Percentiles rank a stretch among this genome's conserved stretches.
phyloP scores from a whole-genome alignment of 2,888 invertebrate species.

The Temnothorax unifasciatus region DNA sequence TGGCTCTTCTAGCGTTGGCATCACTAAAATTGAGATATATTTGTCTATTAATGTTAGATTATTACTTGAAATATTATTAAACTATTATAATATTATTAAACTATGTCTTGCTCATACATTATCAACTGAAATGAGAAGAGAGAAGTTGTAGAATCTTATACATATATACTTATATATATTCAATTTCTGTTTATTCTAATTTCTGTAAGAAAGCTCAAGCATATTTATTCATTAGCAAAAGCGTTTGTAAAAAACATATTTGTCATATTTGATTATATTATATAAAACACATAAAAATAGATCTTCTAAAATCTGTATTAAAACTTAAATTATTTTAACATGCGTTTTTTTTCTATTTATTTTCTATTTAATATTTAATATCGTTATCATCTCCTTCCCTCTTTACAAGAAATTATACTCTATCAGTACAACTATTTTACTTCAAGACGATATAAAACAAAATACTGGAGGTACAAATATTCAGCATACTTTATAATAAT shows the following conservation, averaged over 20 bases:
- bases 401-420: neutral
- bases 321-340: neutral
- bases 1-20: constrained; percentile 89
- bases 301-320: too few relatives aligned
- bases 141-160: too few relatives aligned
- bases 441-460: neutral
- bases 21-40: constrained; percentile 86
- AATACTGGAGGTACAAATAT: neutral
- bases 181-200: too few relatives aligned
- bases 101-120: too few relatives aligned
- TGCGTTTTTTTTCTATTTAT: neutral
- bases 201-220: too few relatives aligned
- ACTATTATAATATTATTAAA: too few relatives aligned
- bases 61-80: neutral
- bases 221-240: too few relatives aligned
- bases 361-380: neutral
- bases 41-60: neutral
- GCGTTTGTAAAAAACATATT: too few relatives aligned
- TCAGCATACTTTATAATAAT: constrained; percentile 88
- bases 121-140: too few relatives aligned
- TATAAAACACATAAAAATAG: neutral
- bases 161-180: too few relatives aligned
- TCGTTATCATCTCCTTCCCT: too few relatives aligned
- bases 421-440: neutral
- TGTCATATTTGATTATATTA: too few relatives aligned